These are phyloP conservation scores for Eulacestoma nigropectus DNA, from an alignment of 2,113 vertebrate genomes.

Conservation along the genomic window DNA sequence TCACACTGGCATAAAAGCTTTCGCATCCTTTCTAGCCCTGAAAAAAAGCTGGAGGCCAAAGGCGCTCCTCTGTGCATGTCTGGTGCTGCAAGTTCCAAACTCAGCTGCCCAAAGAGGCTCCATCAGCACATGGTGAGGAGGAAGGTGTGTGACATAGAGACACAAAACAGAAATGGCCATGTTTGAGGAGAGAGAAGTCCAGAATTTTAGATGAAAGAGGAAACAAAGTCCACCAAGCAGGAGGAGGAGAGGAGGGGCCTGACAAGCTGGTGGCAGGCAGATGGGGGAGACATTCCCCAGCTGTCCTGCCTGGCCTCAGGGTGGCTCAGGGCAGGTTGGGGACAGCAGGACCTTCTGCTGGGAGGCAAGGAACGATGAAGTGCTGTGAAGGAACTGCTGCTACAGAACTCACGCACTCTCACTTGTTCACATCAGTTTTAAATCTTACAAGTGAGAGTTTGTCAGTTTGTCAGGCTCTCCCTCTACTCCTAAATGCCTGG, in stretches of 20 bases:
- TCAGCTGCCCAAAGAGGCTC: neutral
- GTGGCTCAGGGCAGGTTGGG: neutral
- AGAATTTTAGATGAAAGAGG: neutral
- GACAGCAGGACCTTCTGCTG: neutral
- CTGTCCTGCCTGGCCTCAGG: no score
- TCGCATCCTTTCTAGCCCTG: rapidly evolving
- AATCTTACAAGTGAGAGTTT: neutral
- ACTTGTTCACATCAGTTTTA: neutral
- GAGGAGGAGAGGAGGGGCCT: neutral
- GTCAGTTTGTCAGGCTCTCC: neutral
- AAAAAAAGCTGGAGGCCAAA: neutral
- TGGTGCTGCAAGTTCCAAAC: neutral
- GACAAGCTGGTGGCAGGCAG: rapidly evolving
- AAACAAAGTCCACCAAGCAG: neutral
- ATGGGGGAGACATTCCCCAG: neutral
- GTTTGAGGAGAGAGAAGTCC: no score
- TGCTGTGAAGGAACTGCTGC: neutral
- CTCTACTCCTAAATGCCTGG: rapidly evolving
- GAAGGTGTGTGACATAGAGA: neutral
- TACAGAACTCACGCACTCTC: rapidly evolving
- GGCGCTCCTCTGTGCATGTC: rapidly evolving
- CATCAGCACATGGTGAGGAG: rapidly evolving
- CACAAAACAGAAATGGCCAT: no score
- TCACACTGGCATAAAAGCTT: neutral
- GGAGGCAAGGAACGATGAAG: neutral